Conservation (phyloP, 2,888 invertebrate genomes). For the Platycnemis pennipes region DNA sequence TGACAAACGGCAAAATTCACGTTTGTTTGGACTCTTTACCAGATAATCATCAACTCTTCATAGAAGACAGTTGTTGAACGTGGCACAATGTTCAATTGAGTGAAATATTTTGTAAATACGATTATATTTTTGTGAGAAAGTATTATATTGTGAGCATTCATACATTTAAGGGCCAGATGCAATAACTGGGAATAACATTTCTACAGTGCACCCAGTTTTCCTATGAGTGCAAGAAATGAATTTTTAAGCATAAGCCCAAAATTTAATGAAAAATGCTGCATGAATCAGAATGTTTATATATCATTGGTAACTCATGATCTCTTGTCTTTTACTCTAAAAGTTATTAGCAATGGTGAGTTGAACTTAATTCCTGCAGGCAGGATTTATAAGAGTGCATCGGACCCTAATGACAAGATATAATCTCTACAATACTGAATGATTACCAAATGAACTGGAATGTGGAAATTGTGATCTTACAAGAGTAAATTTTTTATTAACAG, state of each 20-base stretch:
- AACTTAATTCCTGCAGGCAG: conserved; percentile 55
- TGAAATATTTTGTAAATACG: conserved; percentile 41
- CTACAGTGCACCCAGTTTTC: background rate
- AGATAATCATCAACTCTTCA: conserved; percentile 18
- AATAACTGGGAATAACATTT: background rate
- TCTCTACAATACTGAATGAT: background rate
- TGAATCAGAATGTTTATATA: background rate
- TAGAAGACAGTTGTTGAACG: background rate
- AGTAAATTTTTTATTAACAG: background rate
- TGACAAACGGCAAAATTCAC: conserved; percentile 57
- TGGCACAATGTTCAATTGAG: conserved; percentile 38
- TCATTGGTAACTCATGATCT: conserved; percentile 35
- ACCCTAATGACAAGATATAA: background rate
- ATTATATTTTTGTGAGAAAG: conserved; percentile 22
- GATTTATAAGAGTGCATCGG: conserved; percentile 37
- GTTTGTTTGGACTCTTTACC: conserved; percentile 45
- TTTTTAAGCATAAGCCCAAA: background rate
- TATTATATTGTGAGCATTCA: conserved; percentile 3
- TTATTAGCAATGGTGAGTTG: conserved; percentile 1
- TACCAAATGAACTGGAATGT: background rate
- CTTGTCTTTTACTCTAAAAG: conserved; percentile 38
- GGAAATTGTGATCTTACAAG: conserved; percentile 1
- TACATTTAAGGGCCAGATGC: background rate
- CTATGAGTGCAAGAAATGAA: background rate
- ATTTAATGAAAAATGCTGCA: background rate